Conservation (phyloP, 2,888 invertebrate species). For the Argynnis bischoffii region DNA sequence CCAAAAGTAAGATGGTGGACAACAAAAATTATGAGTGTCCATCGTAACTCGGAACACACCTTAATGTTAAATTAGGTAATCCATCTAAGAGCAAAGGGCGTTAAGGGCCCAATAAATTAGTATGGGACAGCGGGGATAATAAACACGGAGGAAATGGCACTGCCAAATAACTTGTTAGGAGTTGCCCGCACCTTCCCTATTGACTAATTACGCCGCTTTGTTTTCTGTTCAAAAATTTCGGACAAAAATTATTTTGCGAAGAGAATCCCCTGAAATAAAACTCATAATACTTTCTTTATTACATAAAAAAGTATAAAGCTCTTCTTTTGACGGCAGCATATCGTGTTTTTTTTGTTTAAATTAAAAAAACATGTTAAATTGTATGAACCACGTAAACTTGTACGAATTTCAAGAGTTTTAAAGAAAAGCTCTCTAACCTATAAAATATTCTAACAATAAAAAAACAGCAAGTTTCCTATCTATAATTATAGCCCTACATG, state of each 20-base stretch:
- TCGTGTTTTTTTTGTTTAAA: no score
- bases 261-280: not conserved
- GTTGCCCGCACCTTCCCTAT: slow-evolving; percentile 66
- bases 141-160: slow-evolving; percentile 73
- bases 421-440: not conserved
- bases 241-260: slow-evolving; percentile 16
- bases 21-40: slow-evolving; percentile 59
- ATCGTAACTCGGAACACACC: slow-evolving; percentile 51
- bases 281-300: no score
- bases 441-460: not conserved
- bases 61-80: slow-evolving; percentile 80
- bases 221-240: slow-evolving; percentile 47
- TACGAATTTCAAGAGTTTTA: not conserved
- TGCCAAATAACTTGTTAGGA: slow-evolving; percentile 75
- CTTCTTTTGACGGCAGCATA: no score
- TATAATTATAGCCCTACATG: slow-evolving; percentile 24
- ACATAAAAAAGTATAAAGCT: no score
- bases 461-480: slow-evolving; percentile 5
- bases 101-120: slow-evolving; percentile 77
- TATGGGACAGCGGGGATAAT: slow-evolving; percentile 78
- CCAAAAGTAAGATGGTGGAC: not conserved
- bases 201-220: slow-evolving; percentile 76
- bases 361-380: no score
- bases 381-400: not conserved
- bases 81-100: slow-evolving; percentile 73